These are phyloP conservation scores for Decapterus maruadsi DNA, from an alignment of 2,797 vertebrate species.

Conservation along the genomic window DNA sequence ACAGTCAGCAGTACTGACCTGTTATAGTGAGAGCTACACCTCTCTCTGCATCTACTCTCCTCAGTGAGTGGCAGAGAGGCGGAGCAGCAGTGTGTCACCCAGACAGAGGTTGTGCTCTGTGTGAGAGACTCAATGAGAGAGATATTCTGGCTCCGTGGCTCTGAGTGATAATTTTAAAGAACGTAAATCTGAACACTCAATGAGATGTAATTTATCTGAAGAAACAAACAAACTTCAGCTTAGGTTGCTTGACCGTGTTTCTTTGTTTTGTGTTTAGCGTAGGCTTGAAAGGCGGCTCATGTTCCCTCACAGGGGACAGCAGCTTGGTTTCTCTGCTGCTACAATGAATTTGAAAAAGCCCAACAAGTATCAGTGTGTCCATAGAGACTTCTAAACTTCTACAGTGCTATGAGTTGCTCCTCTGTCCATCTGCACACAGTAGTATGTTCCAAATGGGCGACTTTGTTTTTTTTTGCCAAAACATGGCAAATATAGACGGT, in stretches of 20 bases:
- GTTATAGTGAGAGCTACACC: background rate
- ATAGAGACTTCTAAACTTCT: slow-evolving; percentile 23
- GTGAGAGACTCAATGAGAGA: background rate
- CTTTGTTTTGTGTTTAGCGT: background rate
- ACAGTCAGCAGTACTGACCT: too few species aligned
- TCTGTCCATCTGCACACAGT: slow-evolving; percentile 46
- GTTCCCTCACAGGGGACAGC: slow-evolving; percentile 2
- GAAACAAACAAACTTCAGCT: background rate
- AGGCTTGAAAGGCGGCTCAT: slow-evolving; percentile 5
- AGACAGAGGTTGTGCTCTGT: background rate
- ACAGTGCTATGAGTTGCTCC: slow-evolving; percentile 5
- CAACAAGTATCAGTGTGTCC: slow-evolving; percentile 12
- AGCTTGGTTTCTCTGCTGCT: slow-evolving; percentile 43
- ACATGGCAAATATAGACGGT: slow-evolving; percentile 4
- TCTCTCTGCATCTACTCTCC: background rate
- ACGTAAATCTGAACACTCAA: background rate
- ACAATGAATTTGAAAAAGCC: background rate
- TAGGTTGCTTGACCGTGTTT: background rate
- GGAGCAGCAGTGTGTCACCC: background rate
- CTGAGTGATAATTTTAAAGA: too few species aligned
- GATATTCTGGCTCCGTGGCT: too few species aligned
- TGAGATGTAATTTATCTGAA: background rate
- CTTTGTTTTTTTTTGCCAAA: slow-evolving; percentile 16
- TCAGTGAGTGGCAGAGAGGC: background rate
- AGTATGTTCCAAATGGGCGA: slow-evolving; percentile 33